A percentile compares a stretch with the other conserved stretches of the same genome.
Conservation (phyloP, 2,888 invertebrate species). For the Tenthredo livida region DNA sequence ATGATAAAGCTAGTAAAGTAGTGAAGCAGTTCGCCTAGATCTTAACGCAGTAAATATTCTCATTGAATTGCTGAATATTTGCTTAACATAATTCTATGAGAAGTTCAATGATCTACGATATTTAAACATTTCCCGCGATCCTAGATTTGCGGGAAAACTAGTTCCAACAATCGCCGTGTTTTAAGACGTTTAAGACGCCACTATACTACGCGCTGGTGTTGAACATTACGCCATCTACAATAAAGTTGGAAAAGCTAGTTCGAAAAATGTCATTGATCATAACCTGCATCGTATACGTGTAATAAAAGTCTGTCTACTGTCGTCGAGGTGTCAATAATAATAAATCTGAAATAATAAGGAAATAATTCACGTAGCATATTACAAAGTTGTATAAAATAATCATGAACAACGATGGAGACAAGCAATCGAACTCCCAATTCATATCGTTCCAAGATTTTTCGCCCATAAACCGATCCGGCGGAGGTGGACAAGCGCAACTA, state of each 20-base stretch:
- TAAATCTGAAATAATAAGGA: not conserved
- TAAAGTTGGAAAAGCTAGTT: not conserved
- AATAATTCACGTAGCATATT: not conserved
- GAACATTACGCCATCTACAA: not conserved
- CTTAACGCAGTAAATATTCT: not conserved
- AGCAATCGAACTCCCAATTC: slow-evolving; percentile 67
- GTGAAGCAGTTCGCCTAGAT: not conserved
- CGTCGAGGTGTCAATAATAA: slow-evolving; percentile 1
- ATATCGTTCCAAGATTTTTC: slow-evolving; percentile 88
- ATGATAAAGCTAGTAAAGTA: not conserved
- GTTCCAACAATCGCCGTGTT: not conserved
- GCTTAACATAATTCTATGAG: not conserved
- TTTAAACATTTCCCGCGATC: not conserved
- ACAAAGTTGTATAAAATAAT: not conserved
- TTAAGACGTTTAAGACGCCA: too few relatives aligned
- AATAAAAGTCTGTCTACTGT: not conserved
- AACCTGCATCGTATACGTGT: slow-evolving; percentile 50
- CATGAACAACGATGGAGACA: slow-evolving; percentile 58
- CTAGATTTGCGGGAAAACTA: not conserved
- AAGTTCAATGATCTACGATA: not conserved
- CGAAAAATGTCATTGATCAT: not conserved
- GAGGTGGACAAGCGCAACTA: slow-evolving; percentile 82
- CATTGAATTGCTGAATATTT: not conserved
- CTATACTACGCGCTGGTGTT: not conserved
- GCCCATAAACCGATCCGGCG: slow-evolving; percentile 79